Evolutionary conservation across 2,113 vertebrate species (phyloP).

Genomic region (Pelobates fuscus): DNA sequence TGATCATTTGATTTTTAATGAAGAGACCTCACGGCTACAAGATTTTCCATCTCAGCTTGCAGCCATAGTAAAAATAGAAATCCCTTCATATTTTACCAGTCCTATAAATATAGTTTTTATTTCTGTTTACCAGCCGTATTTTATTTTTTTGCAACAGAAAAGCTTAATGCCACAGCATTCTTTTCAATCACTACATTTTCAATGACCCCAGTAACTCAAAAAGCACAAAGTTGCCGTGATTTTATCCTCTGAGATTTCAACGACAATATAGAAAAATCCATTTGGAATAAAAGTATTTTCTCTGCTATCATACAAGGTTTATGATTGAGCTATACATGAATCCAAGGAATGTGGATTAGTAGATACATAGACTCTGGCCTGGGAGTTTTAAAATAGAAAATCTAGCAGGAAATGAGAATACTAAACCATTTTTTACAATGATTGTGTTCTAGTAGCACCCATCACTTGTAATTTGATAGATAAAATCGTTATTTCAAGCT

Average conservation of each 20-base stretch:
- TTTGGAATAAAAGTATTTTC: slow-evolving; percentile 43
- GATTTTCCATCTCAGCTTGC: too few relatives aligned
- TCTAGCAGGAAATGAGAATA: not conserved
- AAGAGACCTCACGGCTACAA: too few relatives aligned
- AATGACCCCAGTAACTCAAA: slow-evolving; percentile 17
- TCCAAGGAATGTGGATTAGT: slow-evolving; percentile 28
- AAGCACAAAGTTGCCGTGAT: slow-evolving; percentile 26
- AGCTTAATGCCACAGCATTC: not conserved
- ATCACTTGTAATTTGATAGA: too few relatives aligned
- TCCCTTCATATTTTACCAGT: not conserved
- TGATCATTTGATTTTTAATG: too few relatives aligned
- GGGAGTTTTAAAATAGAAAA: slow-evolving; percentile 3
- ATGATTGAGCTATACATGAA: slow-evolving; percentile 27
- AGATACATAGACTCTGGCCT: slow-evolving; percentile 3
- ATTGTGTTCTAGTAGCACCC: too few relatives aligned
- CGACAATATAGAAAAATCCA: slow-evolving; percentile 22
- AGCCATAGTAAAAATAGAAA: too few relatives aligned
- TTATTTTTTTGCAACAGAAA: not conserved
- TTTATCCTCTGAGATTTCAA: slow-evolving; percentile 41
- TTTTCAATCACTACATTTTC: slow-evolving; percentile 18
- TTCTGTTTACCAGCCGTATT: not conserved
- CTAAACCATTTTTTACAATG: too few relatives aligned
- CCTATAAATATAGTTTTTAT: not conserved
- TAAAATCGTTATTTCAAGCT: too few relatives aligned
- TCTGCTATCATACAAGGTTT: slow-evolving; percentile 35